Conservation (phyloP, 2,797 vertebrate genomes). For the Champsocephalus esox region DNA sequence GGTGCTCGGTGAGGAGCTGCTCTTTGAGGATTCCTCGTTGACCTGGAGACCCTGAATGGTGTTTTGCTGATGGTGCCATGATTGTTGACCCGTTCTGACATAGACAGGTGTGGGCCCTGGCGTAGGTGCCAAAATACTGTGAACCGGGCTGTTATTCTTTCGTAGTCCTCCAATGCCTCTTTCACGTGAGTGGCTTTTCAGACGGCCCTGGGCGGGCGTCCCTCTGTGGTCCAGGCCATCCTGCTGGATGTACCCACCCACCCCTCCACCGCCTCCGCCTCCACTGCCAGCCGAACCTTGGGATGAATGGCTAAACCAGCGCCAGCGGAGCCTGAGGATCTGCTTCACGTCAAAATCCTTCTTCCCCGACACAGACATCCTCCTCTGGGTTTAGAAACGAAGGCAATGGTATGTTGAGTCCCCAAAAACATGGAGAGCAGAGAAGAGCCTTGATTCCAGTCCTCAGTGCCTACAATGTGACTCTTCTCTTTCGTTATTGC, state of each 20-base stretch:
- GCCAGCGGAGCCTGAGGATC: constrained; percentile 96
- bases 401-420: constrained; percentile 74
- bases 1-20: constrained; percentile 78
- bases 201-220: constrained; percentile 88
- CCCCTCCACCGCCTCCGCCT: constrained; percentile 80
- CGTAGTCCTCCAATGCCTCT: constrained; percentile 86
- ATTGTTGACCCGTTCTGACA: constrained; percentile 86
- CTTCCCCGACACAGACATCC: constrained; percentile 96
- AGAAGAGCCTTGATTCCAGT: constrained; percentile 74
- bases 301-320: constrained; percentile 97
- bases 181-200: constrained; percentile 95
- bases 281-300: constrained; percentile 90
- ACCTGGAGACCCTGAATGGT: constrained; percentile 88
- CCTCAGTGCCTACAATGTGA: constrained; percentile 66
- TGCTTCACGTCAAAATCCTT: constrained; percentile 99
- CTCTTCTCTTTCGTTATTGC: constrained; percentile 76
- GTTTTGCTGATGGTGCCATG: constrained; percentile 89
- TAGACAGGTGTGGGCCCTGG: constrained; percentile 88
- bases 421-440: constrained; percentile 80
- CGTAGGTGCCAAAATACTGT: constrained; percentile 90
- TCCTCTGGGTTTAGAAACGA: constrained; percentile 78
- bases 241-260: constrained; percentile 89
- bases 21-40: constrained; percentile 87
- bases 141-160: constrained; percentile 92
- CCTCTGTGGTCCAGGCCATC: constrained; percentile 95